Evolutionary conservation across 2,888 invertebrate species (phyloP).

Genomic region (Eristalinus aeneus): DNA sequence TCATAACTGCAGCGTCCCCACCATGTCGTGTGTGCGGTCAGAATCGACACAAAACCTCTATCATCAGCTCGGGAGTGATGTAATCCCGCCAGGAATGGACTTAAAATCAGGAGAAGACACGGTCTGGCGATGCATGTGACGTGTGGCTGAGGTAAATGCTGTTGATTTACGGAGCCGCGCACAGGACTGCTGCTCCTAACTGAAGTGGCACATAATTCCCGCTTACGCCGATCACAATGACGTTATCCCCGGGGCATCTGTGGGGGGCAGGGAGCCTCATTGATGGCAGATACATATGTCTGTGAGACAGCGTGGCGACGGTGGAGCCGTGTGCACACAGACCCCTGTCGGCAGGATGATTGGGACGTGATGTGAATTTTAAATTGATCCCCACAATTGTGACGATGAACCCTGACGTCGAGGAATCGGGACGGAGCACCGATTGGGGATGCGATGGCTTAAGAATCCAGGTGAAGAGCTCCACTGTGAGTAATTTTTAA

Average conservation of each 20-base stretch:
- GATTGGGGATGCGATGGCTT: neutral
- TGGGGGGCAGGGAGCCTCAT: slow-evolving; percentile 44
- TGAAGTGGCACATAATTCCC: slow-evolving; percentile 64
- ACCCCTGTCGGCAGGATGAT: slow-evolving; percentile 4
- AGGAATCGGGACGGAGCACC: neutral
- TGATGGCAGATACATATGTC: slow-evolving; percentile 62
- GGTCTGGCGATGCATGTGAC: slow-evolving; percentile 25
- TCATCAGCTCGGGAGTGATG: neutral
- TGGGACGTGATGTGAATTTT: slow-evolving; percentile 66
- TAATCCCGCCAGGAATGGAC: slow-evolving; percentile 36
- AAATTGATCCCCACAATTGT: slow-evolving; percentile 52
- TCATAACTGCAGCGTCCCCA: neutral
- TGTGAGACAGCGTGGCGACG: slow-evolving; percentile 18
- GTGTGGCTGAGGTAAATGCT: slow-evolving; percentile 40
- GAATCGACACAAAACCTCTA: slow-evolving; percentile 46
- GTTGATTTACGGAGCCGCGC: slow-evolving; percentile 61
- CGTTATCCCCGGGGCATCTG: slow-evolving; percentile 12
- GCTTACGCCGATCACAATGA: slow-evolving; percentile 45
- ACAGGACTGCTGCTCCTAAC: slow-evolving; percentile 56
- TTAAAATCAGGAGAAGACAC: neutral
- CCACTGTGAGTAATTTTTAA: slow-evolving; percentile 62
- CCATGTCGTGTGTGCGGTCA: slow-evolving; percentile 14
- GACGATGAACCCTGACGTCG: slow-evolving; percentile 19
- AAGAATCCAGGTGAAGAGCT: slow-evolving; percentile 27
- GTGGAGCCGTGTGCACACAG: neutral